Base-by-base conservation (phyloP, 2,113 vertebrate species). In the Leuciscus idus region DNA sequence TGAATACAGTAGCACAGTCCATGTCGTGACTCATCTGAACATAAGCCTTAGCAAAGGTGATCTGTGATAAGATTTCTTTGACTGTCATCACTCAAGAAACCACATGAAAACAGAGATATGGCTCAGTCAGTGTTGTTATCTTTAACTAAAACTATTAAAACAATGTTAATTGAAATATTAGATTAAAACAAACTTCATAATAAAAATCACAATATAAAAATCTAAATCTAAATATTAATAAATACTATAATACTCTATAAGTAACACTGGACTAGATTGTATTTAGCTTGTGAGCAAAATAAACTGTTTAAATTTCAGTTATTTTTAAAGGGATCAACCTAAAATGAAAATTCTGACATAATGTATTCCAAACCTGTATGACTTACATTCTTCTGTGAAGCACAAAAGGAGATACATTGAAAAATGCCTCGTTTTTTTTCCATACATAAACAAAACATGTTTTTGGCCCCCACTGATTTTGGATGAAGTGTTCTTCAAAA, bases 21-120 rank as follows among this genome's bases (percentile, higher is more conserved):
- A 1, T 87, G 86, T 81, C 73, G 21, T 43, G 36, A 86, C 87
- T 64, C 17, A 81, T 62, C 80, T 86, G 50, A 81, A 86, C 84
- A 61, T 36, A 26, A 61, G 33, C 30, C 59, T 75, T 70, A 7
- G 10, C 28, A 48, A 48, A 66, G n/a, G 12, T 48, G 74, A 75
- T 74, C 72, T 75, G 23, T 17, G 48, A 59, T 78, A 79, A 70
- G 26, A 77, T 81, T 15, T 75, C 11, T 50, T 61, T 50, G 11
- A 23, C 8, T 61, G 62, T 46, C 39, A 80, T 61, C 13, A n/a
- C 13, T 28, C 36, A 81, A 59, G 15, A 62, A 48, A 46, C 13
- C 15, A 43, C 59, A 62, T 64, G 43, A 28, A 81, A 81, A 48
- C 10, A 59, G 9, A 79, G 48, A 79, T 5, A 3, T 62, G 15